Evolutionary conservation across 1,140 invertebrate species (phyloP), one percentile per base, ranked within the genome.

Genomic region (Arion vulgaris): DNA sequence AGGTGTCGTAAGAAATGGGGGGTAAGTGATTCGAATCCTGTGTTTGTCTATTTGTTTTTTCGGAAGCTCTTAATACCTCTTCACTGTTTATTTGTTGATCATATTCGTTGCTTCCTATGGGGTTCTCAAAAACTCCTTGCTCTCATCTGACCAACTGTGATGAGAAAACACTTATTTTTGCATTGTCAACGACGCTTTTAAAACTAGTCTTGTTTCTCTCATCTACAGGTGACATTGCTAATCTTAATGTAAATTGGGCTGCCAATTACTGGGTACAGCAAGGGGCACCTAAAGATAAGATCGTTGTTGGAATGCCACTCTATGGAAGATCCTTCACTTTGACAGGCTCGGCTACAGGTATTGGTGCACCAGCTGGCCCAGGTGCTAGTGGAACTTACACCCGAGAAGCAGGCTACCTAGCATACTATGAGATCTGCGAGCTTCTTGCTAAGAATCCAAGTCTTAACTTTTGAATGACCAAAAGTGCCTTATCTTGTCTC

Each of bases 231-330:
- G 49, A 39, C 49, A 76, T 53, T 34, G 32, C 41, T 26, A 49
- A 76, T n/a, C 74, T 36, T 1, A 76, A 36, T n/a, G 49, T 76
- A 34, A 32, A 13, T 0, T 51, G 49, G 49, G 78, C 78, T 5
- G 78, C 78, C 62, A 80, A 71, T 0, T 89, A 91, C 77, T 91
- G 87, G 87, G 84, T 87, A 19, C n/a, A 72, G 19, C 82, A 87
- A 85, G 98, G 98, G 39, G 96, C 98, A 11, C 98, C 98, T 0
- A 98, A 97, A 90, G 96, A 98, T 86, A 99, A 99, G 92, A 93
- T 99, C 68, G 95, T 99, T 79, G 97, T 99, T 89, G 98, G 98
- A 85, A 97, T 99, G 95, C 96, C 97, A 0, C 28, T 87, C 34
- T 91, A 89, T 73, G 90, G 88, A 11, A 72, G 88, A 2, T 80